Base-by-base conservation (phyloP, 1,140 invertebrate genomes). In the Coelopa frigida region DNA sequence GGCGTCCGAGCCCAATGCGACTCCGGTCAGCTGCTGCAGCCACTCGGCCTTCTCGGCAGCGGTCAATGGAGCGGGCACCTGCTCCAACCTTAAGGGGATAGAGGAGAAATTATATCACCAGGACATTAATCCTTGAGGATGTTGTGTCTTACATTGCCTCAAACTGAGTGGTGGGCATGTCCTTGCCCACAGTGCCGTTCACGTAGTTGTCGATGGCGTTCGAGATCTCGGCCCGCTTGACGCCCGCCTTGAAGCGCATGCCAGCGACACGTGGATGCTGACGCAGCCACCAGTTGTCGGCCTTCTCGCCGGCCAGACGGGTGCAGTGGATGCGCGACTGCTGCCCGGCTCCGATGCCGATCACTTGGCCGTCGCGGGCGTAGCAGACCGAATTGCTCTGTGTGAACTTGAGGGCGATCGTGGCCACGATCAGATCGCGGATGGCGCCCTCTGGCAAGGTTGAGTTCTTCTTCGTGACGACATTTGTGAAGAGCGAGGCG, bases 311-410 rank as follows among this genome's bases (percentile, higher is more conserved):
- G 46, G 95, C 95, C 49, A 99, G 76, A 55, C 95, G 78, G 0
- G 94, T 98, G 70, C 94, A 98, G 71, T 98, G 94, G 61, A 99
- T 98, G 51, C 95, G 78, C 0, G 91, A 95, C 69, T 99, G 95
- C 65, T 98, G 95, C 0, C 95, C 95, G 21, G 95, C 95, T 33
- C 95, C 95, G 51, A 98, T 96, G 29, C 95, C 94, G 62, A 97
- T 85, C 1, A 97, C 87, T 77, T 99, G 89, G 0, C 92, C 92
- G 72, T 90, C 79, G 56, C 80, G 54, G 10, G 67, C 67, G 57
- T 68, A 69, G 43, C 65, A 68, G 6, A 69, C 66, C 0, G 66
- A 69, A 46, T 69, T 69, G 26, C 65, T 98, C 70, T 99, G 96
- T 0, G 95, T 98, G 61, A 97, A 99, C 70, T 99, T 99, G 0